These are phyloP conservation scores for Bombycilla garrulus DNA, from an alignment of 2,113 vertebrate genomes.

Conservation along the genomic window DNA sequence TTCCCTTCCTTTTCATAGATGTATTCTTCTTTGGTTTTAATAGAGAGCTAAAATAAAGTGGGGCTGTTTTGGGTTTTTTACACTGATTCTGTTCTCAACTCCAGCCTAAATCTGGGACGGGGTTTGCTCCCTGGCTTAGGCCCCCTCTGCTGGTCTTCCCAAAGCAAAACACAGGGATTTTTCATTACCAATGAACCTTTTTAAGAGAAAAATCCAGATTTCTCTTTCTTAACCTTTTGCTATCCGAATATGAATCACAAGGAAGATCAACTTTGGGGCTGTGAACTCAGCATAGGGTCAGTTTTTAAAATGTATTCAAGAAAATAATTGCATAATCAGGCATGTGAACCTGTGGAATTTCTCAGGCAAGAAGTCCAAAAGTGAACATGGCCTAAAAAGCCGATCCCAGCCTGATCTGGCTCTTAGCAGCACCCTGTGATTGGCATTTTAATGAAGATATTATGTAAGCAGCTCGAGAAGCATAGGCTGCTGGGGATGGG, in stretches of 20 bases:
- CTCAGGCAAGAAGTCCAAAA: slow-evolving; percentile 32
- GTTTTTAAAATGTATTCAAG: neutral
- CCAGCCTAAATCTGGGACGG: neutral
- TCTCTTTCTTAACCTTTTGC: neutral
- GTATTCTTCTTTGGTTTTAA: neutral
- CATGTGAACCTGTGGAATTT: slow-evolving; percentile 51
- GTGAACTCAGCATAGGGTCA: neutral
- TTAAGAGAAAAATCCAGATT: neutral
- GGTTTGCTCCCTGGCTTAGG: neutral
- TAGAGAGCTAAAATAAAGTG: neutral
- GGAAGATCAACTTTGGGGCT: neutral
- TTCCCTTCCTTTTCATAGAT: neutral
- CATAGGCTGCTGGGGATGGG: neutral
- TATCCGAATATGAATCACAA: neutral
- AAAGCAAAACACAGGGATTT: slow-evolving; percentile 17
- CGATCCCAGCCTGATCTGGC: neutral
- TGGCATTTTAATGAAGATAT: slow-evolving; percentile 12
- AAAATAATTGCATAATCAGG: slow-evolving; percentile 44
- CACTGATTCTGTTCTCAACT: neutral
- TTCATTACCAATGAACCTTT: neutral
- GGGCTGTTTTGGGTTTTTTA: neutral
- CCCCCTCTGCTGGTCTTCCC: slow-evolving; percentile 63
- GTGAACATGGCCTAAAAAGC: slow-evolving; percentile 3
- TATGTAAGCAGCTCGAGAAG: neutral
- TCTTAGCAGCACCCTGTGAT: neutral